Percentiles rank a stretch among this genome's conserved stretches.
These are phyloP conservation scores for Eueremaeus valkanovi DNA, from an alignment of 2,888 invertebrate genomes.

Conservation along the genomic window DNA sequence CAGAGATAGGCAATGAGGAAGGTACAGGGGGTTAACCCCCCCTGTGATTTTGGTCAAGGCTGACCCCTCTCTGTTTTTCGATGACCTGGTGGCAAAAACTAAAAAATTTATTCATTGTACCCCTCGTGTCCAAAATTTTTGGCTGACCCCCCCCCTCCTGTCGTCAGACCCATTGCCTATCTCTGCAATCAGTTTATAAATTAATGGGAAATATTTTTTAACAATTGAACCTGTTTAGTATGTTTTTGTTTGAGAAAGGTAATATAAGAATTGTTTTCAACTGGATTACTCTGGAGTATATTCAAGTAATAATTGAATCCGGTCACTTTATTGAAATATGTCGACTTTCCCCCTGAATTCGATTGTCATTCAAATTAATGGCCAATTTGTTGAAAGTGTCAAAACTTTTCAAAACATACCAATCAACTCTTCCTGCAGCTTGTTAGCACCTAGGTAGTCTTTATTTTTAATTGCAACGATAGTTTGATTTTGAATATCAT, in stretches of 20 bases:
- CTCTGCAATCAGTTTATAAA: too few species aligned
- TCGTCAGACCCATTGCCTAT: too few species aligned
- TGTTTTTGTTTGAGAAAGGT: too few species aligned
- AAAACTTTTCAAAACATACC: neutral
- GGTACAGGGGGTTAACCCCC: too few species aligned
- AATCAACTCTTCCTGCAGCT: neutral
- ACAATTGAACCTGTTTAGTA: too few species aligned
- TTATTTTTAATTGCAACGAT: neutral
- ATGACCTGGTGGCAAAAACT: too few species aligned
- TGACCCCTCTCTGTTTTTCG: too few species aligned
- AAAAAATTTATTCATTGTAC: too few species aligned
- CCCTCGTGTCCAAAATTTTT: too few species aligned
- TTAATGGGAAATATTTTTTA: slow-evolving; percentile 57
- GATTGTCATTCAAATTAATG: neutral
- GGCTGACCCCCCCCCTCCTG: too few species aligned
- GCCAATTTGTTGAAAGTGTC: neutral
- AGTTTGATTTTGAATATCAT: neutral
- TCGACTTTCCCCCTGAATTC: slow-evolving; percentile 58
- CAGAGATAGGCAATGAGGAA: too few species aligned
- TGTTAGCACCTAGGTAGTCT: neutral
- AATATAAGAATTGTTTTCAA: slow-evolving; percentile 39
- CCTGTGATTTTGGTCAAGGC: too few species aligned
- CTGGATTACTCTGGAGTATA: slow-evolving; percentile 59
- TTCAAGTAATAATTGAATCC: slow-evolving; percentile 74
- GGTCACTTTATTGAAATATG: slow-evolving; percentile 67